phyloP scores from a whole-genome alignment of 2,888 invertebrate genomes.

The Falcaria lacertinaria region DNA sequence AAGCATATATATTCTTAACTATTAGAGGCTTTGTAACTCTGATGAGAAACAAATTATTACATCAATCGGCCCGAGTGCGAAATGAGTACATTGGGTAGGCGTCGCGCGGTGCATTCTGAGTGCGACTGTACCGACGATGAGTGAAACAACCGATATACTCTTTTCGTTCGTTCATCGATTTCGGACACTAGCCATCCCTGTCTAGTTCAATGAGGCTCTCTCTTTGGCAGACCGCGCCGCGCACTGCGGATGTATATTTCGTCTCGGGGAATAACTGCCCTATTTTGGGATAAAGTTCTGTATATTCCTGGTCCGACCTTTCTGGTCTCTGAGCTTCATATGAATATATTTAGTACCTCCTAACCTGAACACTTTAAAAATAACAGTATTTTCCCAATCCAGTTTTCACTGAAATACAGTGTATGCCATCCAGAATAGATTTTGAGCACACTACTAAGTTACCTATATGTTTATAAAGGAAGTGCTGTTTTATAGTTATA shows the following conservation, averaged over 20 bases:
- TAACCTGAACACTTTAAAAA: constrained; percentile 1
- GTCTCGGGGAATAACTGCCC: constrained; percentile 43
- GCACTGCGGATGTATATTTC: constrained; percentile 55
- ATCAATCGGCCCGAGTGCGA: constrained; percentile 32
- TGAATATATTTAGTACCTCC: constrained; percentile 13
- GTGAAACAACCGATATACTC: constrained; percentile 28
- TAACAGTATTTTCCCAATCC: no score
- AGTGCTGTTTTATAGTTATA: no score
- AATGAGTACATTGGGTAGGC: constrained; percentile 36
- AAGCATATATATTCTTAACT: no score
- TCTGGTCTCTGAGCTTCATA: constrained; percentile 23
- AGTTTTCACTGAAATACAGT: no score
- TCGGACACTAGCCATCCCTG: constrained; percentile 50
- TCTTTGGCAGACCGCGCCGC: constrained; percentile 32
- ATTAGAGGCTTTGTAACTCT: not conserved
- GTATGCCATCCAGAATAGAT: no score
- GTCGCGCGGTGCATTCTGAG: constrained; percentile 52
- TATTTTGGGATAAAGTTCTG: constrained; percentile 45
- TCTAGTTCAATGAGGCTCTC: constrained; percentile 46
- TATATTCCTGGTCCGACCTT: constrained; percentile 24
- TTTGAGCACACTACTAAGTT: no score
- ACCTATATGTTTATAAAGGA: no score
- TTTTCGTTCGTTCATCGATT: constrained; percentile 59
- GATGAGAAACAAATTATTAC: constrained; percentile 19
- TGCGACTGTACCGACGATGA: constrained; percentile 54